Base-by-base conservation (phyloP, 2,797 vertebrate species). In the Carapus acus region DNA sequence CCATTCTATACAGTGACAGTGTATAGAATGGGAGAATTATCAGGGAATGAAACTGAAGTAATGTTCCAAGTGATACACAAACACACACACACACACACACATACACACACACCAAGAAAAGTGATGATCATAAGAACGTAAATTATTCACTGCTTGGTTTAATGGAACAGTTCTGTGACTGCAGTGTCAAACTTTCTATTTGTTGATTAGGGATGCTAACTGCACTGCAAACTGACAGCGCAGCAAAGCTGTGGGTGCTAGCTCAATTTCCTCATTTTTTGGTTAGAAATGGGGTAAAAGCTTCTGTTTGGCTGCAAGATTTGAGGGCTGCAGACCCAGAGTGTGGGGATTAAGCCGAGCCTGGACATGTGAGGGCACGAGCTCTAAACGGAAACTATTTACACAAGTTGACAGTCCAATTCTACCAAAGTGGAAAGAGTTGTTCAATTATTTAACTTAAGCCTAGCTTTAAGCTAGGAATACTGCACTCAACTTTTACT, bases 141-240 rank as follows among this genome's bases (percentile, higher is more conserved):
- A 91, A 91, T 90, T 89, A 91, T 86, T 73, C 60, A 63, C 79
- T 78, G 78, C 78, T 81, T 58, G 87, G 88, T 91, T 91, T 93
- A 92, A 91, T 90, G 90, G 88, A 89, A 90, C 88, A 86, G 87
- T 90, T 92, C 90, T 86, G 88, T 91, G 91, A 89, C 91, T 91
- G 87, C 88, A 84, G 85, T 89, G 89, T 89, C 88, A 88, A 88
- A 88, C 86, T 88, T 82, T 77, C 83, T 89, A 92, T 92, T 87
- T 90, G 93, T 91, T 86, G 84, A 51, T 74, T 48, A 41, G 69
- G 57, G 43, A 39, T 65, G 54, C 17, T 38, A 45, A 34, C 4
- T 36, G 14, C 7, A 15, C 13, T n/a, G 34, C 14, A n/a, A 15
- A 36, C 14, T n/a, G 34, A 36, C 13, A 36, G 7, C 14, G 14